Evolutionary conservation across 2,888 invertebrate genomes (phyloP), one percentile per base, ranked within the genome.

Genomic region (Lampropteryx suffumata): DNA sequence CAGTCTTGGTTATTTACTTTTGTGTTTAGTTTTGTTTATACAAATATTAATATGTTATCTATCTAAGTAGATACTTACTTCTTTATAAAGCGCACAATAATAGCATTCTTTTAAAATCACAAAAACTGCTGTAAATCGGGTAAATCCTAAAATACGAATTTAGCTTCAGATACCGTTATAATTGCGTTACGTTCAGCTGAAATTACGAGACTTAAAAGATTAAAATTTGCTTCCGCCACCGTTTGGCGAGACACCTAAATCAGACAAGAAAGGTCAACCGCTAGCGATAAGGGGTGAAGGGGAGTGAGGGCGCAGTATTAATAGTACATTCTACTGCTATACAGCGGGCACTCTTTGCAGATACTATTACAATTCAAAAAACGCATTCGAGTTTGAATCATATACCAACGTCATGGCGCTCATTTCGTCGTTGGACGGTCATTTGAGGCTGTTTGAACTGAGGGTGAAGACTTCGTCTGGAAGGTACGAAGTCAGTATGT

Each of bases 181-280:
- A 60, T 67, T 64, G 60, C 63, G 61, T 61, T 62, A 61, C 56
- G 58, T 61, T 51, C 50, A 49, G 50, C 56, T 60, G 49, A 60
- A 59, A 65, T 68, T 65, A 64, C 65, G 66, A 66, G 67, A 62
- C 67, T 64, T 70, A 70, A 73, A 72, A 73, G 75, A 80, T 82
- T 79, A 76, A 76, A 76, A 80, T 83, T 78, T 79, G 70, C 70
- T 69, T 69, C 67, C 73, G 68, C 66, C 62, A 61, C 57, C 61
- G 64, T 61, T 60, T 55, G 55, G 69, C 65, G 63, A 65, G 71
- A 60, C 57, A 63, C 62, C 70, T 69, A 71, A 76, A 74, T 76
- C 75, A 76, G 78, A 70, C 67, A 64, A 69, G 60, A 69, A 73
- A 76, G 82, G 79, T 82, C 79, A 79, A 76, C 69, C 73, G 65